Conservation (phyloP, 1,140 invertebrate genomes). For the Ruditapes philippinarum region DNA sequence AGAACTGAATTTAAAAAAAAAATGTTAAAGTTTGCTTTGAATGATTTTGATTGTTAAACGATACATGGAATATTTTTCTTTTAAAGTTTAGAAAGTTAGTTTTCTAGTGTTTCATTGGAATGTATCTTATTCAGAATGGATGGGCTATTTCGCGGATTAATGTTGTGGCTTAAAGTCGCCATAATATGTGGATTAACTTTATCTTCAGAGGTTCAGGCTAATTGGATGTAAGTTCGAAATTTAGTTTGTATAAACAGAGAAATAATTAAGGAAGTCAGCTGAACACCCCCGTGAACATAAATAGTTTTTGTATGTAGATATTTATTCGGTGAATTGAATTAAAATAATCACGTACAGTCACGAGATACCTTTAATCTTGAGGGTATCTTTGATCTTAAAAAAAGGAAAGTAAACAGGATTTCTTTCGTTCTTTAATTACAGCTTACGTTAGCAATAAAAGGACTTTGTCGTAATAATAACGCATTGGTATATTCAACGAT, state of each 20-base stretch:
- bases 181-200: slow-evolving; percentile 51
- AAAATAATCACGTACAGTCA: no score
- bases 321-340: neutral
- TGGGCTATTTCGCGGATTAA: neutral
- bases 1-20: no score
- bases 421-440: no score
- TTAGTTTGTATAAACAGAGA: slow-evolving; percentile 14
- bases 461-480: no score
- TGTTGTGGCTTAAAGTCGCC: slow-evolving; percentile 1
- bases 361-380: no score
- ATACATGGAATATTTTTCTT: no score
- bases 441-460: no score
- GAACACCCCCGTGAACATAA: neutral
- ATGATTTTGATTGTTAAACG: no score
- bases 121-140: slow-evolving; percentile 35
- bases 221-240: slow-evolving; percentile 42
- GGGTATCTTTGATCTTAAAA: no score
- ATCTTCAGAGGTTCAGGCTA: slow-evolving; percentile 3
- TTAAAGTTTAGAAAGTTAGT: neutral
- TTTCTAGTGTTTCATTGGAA: neutral
- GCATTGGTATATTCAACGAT: no score
- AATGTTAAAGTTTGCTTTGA: no score
- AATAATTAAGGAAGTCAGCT: slow-evolving; percentile 8
- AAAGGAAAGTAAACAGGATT: no score
- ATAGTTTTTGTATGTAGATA: neutral